These are phyloP conservation scores for Trachymyrmex cornetzi DNA, from an alignment of 1,140 invertebrate genomes.

Conservation along the genomic window DNA sequence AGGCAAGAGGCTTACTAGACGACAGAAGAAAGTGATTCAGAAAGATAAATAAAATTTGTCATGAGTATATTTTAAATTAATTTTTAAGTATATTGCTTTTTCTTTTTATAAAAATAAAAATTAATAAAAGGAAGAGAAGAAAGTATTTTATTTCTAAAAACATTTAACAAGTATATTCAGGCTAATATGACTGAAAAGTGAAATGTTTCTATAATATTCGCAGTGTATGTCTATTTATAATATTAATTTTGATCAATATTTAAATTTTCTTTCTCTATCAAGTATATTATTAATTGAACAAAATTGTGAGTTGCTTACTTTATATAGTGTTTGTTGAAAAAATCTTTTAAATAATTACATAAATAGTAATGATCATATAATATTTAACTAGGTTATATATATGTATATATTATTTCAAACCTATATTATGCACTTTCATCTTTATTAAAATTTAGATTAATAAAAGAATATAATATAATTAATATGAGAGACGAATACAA, in stretches of 20 bases:
- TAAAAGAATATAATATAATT: too few species aligned
- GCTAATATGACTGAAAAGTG: background rate
- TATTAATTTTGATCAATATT: too few species aligned
- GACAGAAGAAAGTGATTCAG: constrained; percentile 77
- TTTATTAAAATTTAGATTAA: background rate
- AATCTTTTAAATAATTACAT: too few species aligned
- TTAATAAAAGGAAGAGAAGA: background rate
- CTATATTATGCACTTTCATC: background rate
- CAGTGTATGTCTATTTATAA: too few species aligned
- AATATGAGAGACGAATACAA: background rate
- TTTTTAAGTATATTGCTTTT: constrained; percentile 3
- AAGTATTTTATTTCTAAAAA: background rate
- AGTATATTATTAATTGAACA: too few species aligned
- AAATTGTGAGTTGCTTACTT: too few species aligned
- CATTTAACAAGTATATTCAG: background rate
- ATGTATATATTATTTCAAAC: background rate
- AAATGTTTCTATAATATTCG: too few species aligned
- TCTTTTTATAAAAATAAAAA: constrained; percentile 23
- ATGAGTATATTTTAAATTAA: background rate
- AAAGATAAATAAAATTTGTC: background rate
- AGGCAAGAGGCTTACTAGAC: constrained; percentile 83
- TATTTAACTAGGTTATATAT: background rate
- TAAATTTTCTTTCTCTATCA: too few species aligned
- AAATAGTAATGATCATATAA: too few species aligned
- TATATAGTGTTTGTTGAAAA: too few species aligned